Conservation (phyloP, 1,140 invertebrate genomes). For the Formica selysi region DNA sequence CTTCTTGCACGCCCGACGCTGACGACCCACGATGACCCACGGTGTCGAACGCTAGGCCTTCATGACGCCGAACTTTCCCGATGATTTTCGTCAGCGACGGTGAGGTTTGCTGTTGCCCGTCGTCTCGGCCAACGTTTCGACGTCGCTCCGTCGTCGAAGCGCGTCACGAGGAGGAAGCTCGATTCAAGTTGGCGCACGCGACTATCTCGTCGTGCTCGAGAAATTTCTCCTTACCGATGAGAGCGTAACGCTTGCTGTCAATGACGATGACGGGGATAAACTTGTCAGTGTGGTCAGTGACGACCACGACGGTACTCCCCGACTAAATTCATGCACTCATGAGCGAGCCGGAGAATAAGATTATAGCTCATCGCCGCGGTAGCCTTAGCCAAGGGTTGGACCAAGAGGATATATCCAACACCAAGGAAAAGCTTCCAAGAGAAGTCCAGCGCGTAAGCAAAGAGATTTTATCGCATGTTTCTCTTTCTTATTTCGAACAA, state of each 20-base stretch:
- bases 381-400: slow-evolving; percentile 74
- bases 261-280: slow-evolving; percentile 38
- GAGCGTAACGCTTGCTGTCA: not conserved
- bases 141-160: slow-evolving; percentile 34
- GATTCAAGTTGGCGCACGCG: slow-evolving; percentile 24
- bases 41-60: slow-evolving; percentile 70
- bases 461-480: slow-evolving; percentile 64
- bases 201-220: not conserved
- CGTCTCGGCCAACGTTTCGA: slow-evolving; percentile 63
- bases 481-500: slow-evolving; percentile 27
- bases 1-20: slow-evolving; percentile 64
- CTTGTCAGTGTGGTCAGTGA: slow-evolving; percentile 31
- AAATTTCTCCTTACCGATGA: not conserved
- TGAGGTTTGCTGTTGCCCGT: slow-evolving; percentile 3
- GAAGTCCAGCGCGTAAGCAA: slow-evolving; percentile 36
- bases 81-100: slow-evolving; percentile 64
- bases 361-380: slow-evolving; percentile 51
- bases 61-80: slow-evolving; percentile 62
- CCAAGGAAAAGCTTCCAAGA: slow-evolving; percentile 69
- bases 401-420: slow-evolving; percentile 77
- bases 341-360: slow-evolving; percentile 45
- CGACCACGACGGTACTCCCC: not conserved
- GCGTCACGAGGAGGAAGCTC: not conserved
- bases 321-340: slow-evolving; percentile 44
- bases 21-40: slow-evolving; percentile 67